Evolutionary conservation across 2,888 invertebrate genomes (phyloP), one percentile per base, ranked within the genome.

Genomic region (Drosophila atripex): DNA sequence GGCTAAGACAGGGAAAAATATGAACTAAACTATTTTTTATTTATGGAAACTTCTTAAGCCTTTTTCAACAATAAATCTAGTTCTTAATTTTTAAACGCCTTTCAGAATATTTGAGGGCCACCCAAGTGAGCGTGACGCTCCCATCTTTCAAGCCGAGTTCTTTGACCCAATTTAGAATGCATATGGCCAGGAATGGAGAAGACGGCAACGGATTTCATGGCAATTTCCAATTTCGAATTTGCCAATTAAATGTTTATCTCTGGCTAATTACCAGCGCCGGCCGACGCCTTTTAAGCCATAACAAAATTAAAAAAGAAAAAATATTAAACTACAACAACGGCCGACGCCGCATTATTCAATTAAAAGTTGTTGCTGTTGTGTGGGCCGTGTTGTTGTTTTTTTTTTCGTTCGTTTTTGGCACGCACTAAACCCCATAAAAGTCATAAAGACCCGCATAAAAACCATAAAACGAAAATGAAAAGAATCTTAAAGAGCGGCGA

Each of bases 351-450:
- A 88, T 86, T 82, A 89, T 90, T 90, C 90, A 90, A 90, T 90
- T 90, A 90, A 90, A 90, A 90, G 83, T 86, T 83, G 73, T 63
- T 64, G 39, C 41, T 54, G 39, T 55, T 54, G 55, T 64, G 55
- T 28, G 51, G 45, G 35, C 51, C 30, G 9, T 28, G 35, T n/a
- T n/a, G 25, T 32, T n/a, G 51, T 43, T 52, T 58, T 46, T 66
- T 57, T 25, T 43, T 53, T 75, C 61, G 64, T 53, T 69, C 85
- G 79, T 86, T 90, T 90, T 90, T 89, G 91, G 91, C 90, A 91
- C 90, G 90, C 90, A 90, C 90, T 91, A 89, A 90, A 89, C 89
- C 85, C 83, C 86, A 90, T 90, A 91, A 90, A 91, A 90, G 80
- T 88, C 90, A 90, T 90, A 90, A 91, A 91, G 88, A 76, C 84